Conservation (phyloP, 2,797 vertebrate species). For the Lithobates pipiens region DNA sequence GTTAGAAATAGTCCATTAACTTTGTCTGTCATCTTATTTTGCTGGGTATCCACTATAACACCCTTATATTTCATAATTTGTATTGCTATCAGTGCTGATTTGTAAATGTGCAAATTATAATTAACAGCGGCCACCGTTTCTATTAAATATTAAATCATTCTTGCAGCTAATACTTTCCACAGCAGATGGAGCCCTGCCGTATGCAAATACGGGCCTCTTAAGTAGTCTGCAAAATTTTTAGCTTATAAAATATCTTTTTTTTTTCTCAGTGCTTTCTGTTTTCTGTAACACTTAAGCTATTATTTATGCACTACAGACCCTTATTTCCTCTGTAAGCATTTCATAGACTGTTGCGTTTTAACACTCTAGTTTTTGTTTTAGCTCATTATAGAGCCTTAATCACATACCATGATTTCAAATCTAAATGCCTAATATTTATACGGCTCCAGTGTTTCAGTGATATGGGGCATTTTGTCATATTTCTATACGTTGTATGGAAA, state of each 20-base stretch:
- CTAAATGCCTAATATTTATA: constrained; percentile 79
- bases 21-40: constrained; percentile 98
- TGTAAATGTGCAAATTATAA: constrained; percentile 99
- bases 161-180: constrained; percentile 90
- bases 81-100: constrained; percentile 99
- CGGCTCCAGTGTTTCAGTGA: constrained; percentile 76
- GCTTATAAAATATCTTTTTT: constrained; percentile 74
- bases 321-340: constrained; percentile 82
- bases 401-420: constrained; percentile 79
- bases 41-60: constrained; percentile 86
- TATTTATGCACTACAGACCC: constrained; percentile 90
- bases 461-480: constrained; percentile 71
- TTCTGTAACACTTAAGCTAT: constrained; percentile 84
- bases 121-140: constrained; percentile 95
- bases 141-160: constrained; percentile 99
- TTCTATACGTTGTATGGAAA: constrained; percentile 75
- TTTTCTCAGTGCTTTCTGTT: constrained; percentile 78
- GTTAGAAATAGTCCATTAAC: constrained; percentile 99
- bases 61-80: constrained; percentile 99
- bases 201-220: constrained; percentile 91
- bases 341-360: constrained; percentile 82
- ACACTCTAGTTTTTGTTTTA: constrained; percentile 82
- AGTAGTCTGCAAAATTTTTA: constrained; percentile 86
- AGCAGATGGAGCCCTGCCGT: constrained; percentile 93
- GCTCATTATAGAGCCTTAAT: constrained; percentile 88